These are phyloP conservation scores for Zele albiditarsus DNA, from an alignment of 2,888 invertebrate species.

Conservation along the genomic window DNA sequence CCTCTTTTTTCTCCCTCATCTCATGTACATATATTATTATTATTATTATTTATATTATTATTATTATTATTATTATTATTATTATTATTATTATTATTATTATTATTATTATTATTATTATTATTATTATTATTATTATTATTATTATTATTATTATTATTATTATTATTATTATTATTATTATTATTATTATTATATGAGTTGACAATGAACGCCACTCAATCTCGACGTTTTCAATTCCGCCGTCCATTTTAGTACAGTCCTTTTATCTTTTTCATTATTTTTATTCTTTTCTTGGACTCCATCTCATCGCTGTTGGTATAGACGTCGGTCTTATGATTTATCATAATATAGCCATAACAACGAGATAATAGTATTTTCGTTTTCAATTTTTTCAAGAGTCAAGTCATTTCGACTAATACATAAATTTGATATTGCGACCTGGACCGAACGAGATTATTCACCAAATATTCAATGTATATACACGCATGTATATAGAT, in stretches of 20 bases:
- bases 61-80: background rate
- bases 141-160: conserved; percentile 41
- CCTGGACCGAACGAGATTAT: too few species aligned
- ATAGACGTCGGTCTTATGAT: background rate
- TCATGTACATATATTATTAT: conserved; percentile 3
- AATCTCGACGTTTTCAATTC: conserved; percentile 30
- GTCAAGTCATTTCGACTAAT: too few species aligned
- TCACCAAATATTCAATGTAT: too few species aligned
- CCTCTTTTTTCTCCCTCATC: conserved; percentile 7
- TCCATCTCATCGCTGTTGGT: background rate
- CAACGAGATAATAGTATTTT: too few species aligned
- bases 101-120: conserved; percentile 47
- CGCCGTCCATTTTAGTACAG: conserved; percentile 17
- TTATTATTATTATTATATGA: background rate
- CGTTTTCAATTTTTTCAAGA: too few species aligned
- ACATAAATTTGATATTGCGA: too few species aligned
- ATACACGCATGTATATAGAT: too few species aligned
- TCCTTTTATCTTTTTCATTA: background rate
- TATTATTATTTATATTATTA: conserved; percentile 47
- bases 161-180: background rate
- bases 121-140: background rate
- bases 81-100: conserved; percentile 25
- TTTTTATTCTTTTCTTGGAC: background rate
- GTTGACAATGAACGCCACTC: background rate
- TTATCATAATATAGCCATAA: background rate